phyloP scores from a whole-genome alignment of 2,888 invertebrate genomes.

The Apamea epomidion region DNA sequence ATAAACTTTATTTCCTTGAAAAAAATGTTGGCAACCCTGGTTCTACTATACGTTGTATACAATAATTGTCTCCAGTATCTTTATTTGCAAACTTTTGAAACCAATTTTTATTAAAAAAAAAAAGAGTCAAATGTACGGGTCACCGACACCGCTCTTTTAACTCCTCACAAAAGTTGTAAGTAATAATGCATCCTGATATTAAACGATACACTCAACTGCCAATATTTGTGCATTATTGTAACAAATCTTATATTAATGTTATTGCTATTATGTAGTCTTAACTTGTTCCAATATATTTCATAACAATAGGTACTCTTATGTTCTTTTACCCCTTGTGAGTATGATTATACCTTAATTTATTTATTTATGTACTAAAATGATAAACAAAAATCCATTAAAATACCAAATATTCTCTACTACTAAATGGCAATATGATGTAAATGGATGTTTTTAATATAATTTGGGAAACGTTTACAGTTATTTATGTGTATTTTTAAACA shows the following conservation, averaged over 20 bases:
- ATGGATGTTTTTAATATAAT: conserved; percentile 13
- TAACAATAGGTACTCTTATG: conserved; percentile 35
- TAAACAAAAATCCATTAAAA: conserved; percentile 18
- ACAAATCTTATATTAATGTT: conserved; percentile 57
- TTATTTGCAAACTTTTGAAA: neutral
- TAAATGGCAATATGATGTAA: conserved; percentile 33
- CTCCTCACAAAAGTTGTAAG: neutral
- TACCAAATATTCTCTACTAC: conserved; percentile 17
- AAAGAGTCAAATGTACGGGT: neutral
- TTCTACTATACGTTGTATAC: neutral
- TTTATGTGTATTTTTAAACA: conserved; percentile 28
- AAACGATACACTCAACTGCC: conserved; percentile 25
- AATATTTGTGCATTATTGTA: conserved; percentile 53
- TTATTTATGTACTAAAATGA: conserved; percentile 8
- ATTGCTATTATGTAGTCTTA: conserved; percentile 67
- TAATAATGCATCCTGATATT: neutral
- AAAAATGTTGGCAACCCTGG: neutral
- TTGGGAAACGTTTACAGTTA: conserved; percentile 7
- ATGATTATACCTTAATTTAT: conserved; percentile 19
- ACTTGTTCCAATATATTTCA: conserved; percentile 63
- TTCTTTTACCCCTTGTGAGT: conserved; percentile 14
- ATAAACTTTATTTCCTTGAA: too few species aligned
- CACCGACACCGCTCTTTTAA: neutral
- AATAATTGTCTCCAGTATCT: neutral
- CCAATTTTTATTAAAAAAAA: neutral